Conservation (phyloP, 2,113 vertebrate species). For the Prolemur simus region DNA sequence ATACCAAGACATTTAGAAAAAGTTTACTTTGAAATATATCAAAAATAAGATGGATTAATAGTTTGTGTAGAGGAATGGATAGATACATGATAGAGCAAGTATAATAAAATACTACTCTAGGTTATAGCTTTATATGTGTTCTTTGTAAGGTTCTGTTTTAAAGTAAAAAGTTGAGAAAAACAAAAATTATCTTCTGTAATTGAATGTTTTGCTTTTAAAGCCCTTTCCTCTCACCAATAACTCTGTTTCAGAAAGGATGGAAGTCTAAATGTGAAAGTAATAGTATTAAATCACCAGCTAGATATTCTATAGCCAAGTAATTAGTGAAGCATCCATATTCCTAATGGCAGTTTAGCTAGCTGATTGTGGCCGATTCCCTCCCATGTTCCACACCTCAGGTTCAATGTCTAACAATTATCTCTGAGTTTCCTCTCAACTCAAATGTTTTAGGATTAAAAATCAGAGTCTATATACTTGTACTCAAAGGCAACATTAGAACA, state of each 20-base stretch:
- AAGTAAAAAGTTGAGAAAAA: background rate
- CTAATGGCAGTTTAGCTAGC: background rate
- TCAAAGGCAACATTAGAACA: background rate
- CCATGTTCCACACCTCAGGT: background rate
- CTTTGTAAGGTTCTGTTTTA: background rate
- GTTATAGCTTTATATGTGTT: background rate
- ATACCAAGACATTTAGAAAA: background rate
- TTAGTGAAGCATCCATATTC: background rate
- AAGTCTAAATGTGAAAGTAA: background rate
- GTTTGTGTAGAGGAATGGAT: background rate
- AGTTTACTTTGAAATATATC: background rate
- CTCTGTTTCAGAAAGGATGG: background rate
- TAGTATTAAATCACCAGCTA: background rate
- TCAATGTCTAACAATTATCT: background rate
- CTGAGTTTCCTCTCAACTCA: background rate
- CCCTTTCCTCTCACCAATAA: background rate
- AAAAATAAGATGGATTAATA: background rate
- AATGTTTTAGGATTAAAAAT: background rate
- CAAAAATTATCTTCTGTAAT: background rate
- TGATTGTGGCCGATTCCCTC: background rate
- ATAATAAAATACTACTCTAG: background rate
- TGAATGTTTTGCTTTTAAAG: background rate
- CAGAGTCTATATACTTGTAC: background rate
- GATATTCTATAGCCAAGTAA: background rate
- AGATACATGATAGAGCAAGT: background rate